Percentiles rank a stretch among this genome's conserved stretches.
These are phyloP conservation scores for Diadumene lineata DNA, from an alignment of 92 coral and sea anemone genomes.

Conservation along the genomic window DNA sequence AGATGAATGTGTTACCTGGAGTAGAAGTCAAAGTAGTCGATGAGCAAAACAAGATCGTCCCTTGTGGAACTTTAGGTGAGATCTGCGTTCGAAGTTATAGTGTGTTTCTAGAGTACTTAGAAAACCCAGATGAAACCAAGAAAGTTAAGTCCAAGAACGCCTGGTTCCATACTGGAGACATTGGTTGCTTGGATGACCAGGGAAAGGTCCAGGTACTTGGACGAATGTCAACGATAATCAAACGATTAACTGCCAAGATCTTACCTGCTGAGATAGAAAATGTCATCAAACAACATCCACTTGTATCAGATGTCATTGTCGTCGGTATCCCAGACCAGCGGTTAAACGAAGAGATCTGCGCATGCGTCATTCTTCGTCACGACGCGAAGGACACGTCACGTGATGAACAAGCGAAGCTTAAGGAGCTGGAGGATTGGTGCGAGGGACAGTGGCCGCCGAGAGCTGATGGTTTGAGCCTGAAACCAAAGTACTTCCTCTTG, in stretches of 20 bases:
- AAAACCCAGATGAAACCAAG: slow-evolving; percentile 4
- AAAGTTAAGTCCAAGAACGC: slow-evolving; percentile 14
- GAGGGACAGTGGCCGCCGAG: slow-evolving; percentile 19
- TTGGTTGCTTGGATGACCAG: slow-evolving; percentile 18
- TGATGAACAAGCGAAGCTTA: slow-evolving; percentile 5
- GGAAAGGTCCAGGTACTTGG: slow-evolving; percentile 31
- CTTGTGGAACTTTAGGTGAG: slow-evolving; percentile 16
- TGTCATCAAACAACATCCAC: slow-evolving; percentile 17
- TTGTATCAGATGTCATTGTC: slow-evolving; percentile 21
- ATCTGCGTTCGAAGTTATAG: slow-evolving; percentile 15
- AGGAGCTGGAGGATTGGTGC: slow-evolving; percentile 30
- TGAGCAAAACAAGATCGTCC: slow-evolving; percentile 1
- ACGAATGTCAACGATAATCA: slow-evolving; percentile 23
- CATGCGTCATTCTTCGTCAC: slow-evolving; percentile 31
- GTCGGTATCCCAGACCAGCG: slow-evolving; percentile 34
- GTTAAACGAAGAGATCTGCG: slow-evolving; percentile 44
- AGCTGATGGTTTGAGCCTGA: slow-evolving; percentile 30
- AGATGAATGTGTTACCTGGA: slow-evolving; percentile 3
- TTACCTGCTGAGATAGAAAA: slow-evolving; percentile 30
- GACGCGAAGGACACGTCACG: neutral
- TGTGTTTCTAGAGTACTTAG: slow-evolving; percentile 13
- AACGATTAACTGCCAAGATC: slow-evolving; percentile 23
- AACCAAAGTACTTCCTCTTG: slow-evolving; percentile 25
- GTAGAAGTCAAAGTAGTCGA: slow-evolving; percentile 25
- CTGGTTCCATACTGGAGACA: slow-evolving; percentile 26